Evolutionary conservation across 2,797 vertebrate genomes (phyloP), one percentile per base, ranked within the genome.

Genomic region (Centropyge bicolor): DNA sequence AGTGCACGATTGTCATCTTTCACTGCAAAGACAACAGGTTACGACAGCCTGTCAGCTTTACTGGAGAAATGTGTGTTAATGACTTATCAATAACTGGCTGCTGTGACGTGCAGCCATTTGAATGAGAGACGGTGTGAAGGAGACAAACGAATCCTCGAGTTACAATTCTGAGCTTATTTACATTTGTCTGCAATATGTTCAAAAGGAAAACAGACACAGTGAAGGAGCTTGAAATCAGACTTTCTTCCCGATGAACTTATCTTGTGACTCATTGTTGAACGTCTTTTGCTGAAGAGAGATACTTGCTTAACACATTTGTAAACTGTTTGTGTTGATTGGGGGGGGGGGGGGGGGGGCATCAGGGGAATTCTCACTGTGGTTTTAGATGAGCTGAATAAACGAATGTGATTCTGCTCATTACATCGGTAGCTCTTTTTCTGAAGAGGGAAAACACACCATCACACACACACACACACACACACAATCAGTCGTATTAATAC

Each of bases 11-110:
- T 91, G 91, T 94, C 91, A 85, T 91, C 91, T 93, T 91, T 91
- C 92, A 94, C 93, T 90, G 85, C 65, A 63, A 41, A 86, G 87
- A 94, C 93, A 94, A 94, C 93, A 93, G 92, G 86, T 93, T 82
- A 88, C 63, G 74, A 85, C 70, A 49, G 87, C 80, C 88, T 87
- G 89, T 82, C 84, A 55, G 70, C 81, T 86, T 79, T 70, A 83
- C 84, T 62, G 85, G 78, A 86, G 82, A 88, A 89, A 91, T 84
- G 71, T 77, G 73, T 76, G 89, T 89, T 94, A 92, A 94, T 88
- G 86, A 89, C 87, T 86, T 91, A 90, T 93, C 91, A 82, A 90
- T 94, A 91, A 89, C 84, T 66, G 75, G 67, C 57, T 43, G 63
- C 54, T 17, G 38, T 67, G 61, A 65, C 36, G n/a, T 4, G 62